Conservation (phyloP, 2,113 vertebrate genomes). For the Chinchilla lanigera region DNA sequence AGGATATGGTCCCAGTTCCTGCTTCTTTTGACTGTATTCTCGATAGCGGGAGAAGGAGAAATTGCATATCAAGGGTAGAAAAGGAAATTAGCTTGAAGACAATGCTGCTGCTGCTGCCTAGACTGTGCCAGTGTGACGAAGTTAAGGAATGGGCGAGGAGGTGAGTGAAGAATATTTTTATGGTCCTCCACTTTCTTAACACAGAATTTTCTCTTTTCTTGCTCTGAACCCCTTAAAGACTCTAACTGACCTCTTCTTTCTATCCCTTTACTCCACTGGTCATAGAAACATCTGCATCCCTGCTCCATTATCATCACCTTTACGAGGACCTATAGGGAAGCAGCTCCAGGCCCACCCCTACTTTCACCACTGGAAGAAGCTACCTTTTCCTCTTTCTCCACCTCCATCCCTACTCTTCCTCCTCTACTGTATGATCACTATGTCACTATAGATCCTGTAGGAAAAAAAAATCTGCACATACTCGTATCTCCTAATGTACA, state of each 20-base stretch:
- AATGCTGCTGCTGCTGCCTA: neutral
- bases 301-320: neutral
- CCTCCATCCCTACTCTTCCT: neutral
- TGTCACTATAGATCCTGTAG: neutral
- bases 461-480: neutral
- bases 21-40: conserved; percentile 24
- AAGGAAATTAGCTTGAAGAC: neutral
- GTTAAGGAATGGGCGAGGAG: neutral
- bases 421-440: neutral
- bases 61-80: neutral
- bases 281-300: neutral
- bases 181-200: neutral
- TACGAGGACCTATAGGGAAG: neutral
- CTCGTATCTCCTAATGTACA: neutral
- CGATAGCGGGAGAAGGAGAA: neutral
- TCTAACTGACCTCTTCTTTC: neutral
- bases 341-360: neutral
- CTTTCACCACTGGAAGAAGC: neutral
- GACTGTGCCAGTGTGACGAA: neutral
- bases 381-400: neutral
- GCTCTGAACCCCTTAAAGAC: neutral
- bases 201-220: neutral
- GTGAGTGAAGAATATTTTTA: neutral
- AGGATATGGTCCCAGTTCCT: neutral
- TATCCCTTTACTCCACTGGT: neutral